Conservation (phyloP, 2,113 vertebrate species). For the Hypomesus transpacificus region DNA sequence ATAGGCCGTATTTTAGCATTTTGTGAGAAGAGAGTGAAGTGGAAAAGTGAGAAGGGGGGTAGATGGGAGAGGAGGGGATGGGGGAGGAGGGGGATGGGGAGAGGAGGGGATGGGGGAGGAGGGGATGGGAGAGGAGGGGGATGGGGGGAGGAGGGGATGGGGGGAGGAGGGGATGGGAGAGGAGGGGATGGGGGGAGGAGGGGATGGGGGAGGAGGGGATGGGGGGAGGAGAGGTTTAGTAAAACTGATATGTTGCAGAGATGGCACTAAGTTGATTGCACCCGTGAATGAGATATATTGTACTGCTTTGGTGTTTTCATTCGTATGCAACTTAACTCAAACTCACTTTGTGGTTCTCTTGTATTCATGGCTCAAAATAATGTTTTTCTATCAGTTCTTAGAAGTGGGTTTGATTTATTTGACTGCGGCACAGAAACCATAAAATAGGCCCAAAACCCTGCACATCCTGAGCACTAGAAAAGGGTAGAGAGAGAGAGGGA, state of each 20-base stretch:
- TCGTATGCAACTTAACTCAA: too few relatives aligned
- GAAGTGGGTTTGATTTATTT: too few relatives aligned
- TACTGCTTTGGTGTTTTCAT: too few relatives aligned
- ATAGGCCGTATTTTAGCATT: background rate
- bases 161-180: background rate
- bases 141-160: background rate
- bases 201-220: background rate
- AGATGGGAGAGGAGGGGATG: background rate
- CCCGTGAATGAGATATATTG: too few relatives aligned
- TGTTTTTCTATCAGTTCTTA: too few relatives aligned
- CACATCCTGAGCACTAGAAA: too few relatives aligned
- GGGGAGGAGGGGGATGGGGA: background rate
- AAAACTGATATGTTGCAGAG: background rate
- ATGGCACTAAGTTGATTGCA: too few relatives aligned
- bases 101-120: background rate
- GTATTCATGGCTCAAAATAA: too few relatives aligned
- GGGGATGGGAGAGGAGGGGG: background rate
- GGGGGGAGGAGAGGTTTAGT: background rate
- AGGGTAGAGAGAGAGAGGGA: background rate
- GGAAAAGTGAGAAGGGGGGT: background rate
- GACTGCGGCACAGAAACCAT: too few relatives aligned
- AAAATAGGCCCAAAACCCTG: too few relatives aligned
- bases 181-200: too few relatives aligned
- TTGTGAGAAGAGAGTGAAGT: background rate
- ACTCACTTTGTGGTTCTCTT: too few relatives aligned